Evolutionary conservation across 2,113 vertebrate species (phyloP).

Genomic region (Oncorhynchus keta): DNA sequence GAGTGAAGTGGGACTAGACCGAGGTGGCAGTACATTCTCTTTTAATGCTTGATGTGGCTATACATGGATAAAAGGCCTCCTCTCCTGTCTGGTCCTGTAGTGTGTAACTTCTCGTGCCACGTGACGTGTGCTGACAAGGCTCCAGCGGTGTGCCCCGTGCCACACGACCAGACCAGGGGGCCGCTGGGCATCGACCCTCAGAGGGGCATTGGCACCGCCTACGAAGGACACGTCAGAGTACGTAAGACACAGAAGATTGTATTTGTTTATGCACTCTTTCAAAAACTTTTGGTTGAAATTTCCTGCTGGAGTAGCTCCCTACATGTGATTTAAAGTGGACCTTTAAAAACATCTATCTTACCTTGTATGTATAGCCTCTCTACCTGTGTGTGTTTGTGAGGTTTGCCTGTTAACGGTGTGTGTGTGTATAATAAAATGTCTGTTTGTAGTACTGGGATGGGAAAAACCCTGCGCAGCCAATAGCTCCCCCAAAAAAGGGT

Average conservation of each 20-base stretch:
- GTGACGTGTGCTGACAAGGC: conserved; percentile 98
- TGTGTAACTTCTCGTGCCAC: conserved; percentile 96
- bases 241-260: conserved; percentile 47
- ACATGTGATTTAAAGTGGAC: too few species aligned
- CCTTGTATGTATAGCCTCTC: too few species aligned
- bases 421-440: neutral
- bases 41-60: neutral
- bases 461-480: too few species aligned
- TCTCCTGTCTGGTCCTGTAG: conserved; percentile 60
- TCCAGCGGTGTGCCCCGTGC: conserved; percentile 90
- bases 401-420: neutral
- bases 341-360: too few species aligned
- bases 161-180: conserved; percentile 93
- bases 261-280: too few species aligned
- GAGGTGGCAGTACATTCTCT: too few species aligned
- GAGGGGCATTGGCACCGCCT: conserved; percentile 93
- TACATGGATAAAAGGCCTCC: neutral
- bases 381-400: neutral
- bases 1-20: too few species aligned
- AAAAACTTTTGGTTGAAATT: too few species aligned
- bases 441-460: too few species aligned
- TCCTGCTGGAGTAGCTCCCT: too few species aligned
- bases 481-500: too few species aligned
- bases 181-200: conserved; percentile 95
- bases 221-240: conserved; percentile 93